Percentiles rank a stretch among this genome's conserved stretches.
Evolutionary conservation across 1,140 invertebrate species (phyloP).

Genomic region (Heliconius melpomene): DNA sequence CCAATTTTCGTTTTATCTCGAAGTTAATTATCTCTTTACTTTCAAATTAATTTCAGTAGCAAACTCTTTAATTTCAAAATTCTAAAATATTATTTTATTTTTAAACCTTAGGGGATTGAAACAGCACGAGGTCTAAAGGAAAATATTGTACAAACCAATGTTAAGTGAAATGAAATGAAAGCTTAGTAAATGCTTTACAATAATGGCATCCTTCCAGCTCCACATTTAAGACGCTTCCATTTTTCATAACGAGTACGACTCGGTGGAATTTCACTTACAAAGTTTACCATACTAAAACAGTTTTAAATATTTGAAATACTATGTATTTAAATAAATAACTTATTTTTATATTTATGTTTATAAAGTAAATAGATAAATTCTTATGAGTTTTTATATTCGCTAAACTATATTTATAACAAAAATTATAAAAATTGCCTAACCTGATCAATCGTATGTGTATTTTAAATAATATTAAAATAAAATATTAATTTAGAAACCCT

Average conservation of each 20-base stretch:
- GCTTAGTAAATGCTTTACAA: conserved; percentile 23
- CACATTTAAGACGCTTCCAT: conserved; percentile 8
- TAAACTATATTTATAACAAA: too few species aligned
- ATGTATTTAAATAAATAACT: neutral
- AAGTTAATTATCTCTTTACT: too few species aligned
- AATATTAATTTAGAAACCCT: too few species aligned
- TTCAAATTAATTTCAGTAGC: too few species aligned
- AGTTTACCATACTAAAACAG: neutral
- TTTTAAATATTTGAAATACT: neutral
- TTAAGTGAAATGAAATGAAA: conserved; percentile 16
- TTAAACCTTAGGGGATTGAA: neutral
- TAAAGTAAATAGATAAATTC: too few species aligned
- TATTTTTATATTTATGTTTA: too few species aligned
- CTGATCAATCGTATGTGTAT: too few species aligned
- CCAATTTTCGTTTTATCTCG: too few species aligned
- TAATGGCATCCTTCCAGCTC: conserved; percentile 25
- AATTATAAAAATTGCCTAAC: too few species aligned
- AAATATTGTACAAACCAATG: neutral
- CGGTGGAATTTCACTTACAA: neutral
- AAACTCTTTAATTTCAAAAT: too few species aligned
- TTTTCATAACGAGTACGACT: conserved; percentile 12
- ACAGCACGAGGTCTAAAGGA: neutral
- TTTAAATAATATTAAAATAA: too few species aligned
- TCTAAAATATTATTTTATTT: neutral
- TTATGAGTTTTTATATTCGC: too few species aligned